Conservation (phyloP, 2,797 vertebrate genomes). For the Xenops minutus region DNA sequence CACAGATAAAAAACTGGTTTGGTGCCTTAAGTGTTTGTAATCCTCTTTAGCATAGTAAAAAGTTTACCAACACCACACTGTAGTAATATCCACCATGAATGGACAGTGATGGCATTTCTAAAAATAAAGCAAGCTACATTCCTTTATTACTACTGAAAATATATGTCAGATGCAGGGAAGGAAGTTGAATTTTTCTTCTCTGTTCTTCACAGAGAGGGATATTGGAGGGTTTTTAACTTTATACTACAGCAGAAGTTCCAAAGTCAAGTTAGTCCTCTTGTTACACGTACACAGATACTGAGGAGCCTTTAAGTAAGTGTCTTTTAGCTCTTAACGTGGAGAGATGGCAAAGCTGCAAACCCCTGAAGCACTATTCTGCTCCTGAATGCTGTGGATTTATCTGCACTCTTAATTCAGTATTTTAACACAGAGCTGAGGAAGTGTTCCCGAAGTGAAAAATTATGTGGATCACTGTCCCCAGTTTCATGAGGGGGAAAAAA, state of each 20-base stretch:
- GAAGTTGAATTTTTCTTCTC: background rate
- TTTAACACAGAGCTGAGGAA: background rate
- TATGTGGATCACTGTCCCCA: background rate
- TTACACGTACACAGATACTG: background rate
- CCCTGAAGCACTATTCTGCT: background rate
- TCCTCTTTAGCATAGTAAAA: background rate
- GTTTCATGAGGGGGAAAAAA: rapidly evolving
- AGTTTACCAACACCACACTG: background rate
- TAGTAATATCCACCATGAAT: background rate
- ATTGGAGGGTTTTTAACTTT: background rate
- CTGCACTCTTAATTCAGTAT: background rate
- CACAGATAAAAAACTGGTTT: background rate
- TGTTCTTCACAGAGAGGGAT: background rate
- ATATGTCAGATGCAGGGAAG: background rate
- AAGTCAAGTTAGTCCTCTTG: background rate
- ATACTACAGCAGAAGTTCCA: background rate
- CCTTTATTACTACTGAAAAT: background rate
- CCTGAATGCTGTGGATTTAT: background rate
- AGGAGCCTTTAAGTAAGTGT: background rate
- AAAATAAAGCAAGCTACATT: background rate
- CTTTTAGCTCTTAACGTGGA: background rate
- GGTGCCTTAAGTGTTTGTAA: background rate
- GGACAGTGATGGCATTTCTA: background rate
- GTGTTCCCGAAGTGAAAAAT: background rate
- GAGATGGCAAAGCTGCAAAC: background rate